phyloP scores from a whole-genome alignment of 2,888 invertebrate genomes.

The Odontocerum albicorne region DNA sequence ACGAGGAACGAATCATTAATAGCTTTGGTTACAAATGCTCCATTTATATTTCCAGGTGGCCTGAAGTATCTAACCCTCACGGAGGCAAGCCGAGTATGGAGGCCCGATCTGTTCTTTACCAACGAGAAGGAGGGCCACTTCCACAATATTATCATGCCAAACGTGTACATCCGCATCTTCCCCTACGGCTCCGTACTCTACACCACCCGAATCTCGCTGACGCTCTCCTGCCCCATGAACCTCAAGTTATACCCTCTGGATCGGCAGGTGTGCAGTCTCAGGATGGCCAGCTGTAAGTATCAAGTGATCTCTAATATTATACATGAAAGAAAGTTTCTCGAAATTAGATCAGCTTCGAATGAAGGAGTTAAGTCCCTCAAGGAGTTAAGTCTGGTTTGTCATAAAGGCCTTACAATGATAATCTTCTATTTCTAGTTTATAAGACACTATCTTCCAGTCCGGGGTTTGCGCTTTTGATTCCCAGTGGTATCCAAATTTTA shows the following conservation, averaged over 20 bases:
- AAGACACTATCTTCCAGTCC: too few species aligned
- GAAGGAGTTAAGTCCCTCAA: too few species aligned
- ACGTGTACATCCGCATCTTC: slow-evolving; percentile 95
- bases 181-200: slow-evolving; percentile 93
- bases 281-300: slow-evolving; percentile 96
- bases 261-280: slow-evolving; percentile 90
- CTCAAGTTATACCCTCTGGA: slow-evolving; percentile 95
- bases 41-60: slow-evolving; percentile 60
- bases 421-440: too few species aligned
- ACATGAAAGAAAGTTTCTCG: neutral
- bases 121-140: slow-evolving; percentile 98
- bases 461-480: too few species aligned
- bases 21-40: too few species aligned
- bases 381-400: too few species aligned
- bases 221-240: slow-evolving; percentile 97
- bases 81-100: slow-evolving; percentile 95
- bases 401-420: too few species aligned
- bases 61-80: slow-evolving; percentile 91
- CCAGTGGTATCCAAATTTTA: too few species aligned
- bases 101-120: slow-evolving; percentile 97
- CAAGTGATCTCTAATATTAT: neutral
- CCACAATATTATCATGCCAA: slow-evolving; percentile 97
- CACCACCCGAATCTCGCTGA: slow-evolving; percentile 95
- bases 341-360: too few species aligned
- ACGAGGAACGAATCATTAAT: too few species aligned